Base-by-base conservation (phyloP, 1,140 invertebrate species). In the Drosophila sp. region DNA sequence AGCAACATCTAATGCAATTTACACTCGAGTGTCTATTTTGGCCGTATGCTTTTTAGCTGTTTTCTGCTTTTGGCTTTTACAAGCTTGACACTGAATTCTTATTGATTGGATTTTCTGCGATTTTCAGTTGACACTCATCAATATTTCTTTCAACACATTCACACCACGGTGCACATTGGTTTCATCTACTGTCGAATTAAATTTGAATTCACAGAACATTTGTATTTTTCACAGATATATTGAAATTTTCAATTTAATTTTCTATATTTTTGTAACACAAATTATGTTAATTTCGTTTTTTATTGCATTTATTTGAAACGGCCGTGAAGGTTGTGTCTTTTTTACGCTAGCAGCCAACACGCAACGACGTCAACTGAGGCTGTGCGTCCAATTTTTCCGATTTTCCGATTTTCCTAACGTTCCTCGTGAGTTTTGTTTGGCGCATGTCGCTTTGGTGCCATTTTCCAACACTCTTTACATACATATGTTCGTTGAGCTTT, bases 281-380 rank as follows among this genome's bases (percentile, higher is more conserved):
- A 18, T 72, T 51, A 29, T 51, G 45, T 64, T 21, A 27, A 27
- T 50, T 50, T 71, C 57, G 61, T 66, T 73, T 66, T 36, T 63
- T 41, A 69, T 69, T 78, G 64, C 51, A 21, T 45, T 34, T 40
- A 32, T 36, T 13, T 7, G 59, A 36, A 63, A 45, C 53, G 46
- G 13, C 18, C 46, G 57, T 63, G 58, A 50, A 50, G 58, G 29
- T 72, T 66, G 51, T 72, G 53, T 59, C 62, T 80, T 53, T 53
- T 67, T 72, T 72, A 66, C 34, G 54, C 61, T 57, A 38, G 67
- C 59, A 73, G 76, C 72, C 73, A 78, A 82, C 80, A 83, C 80
- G 80, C 80, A 83, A 84, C 80, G 76, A 83, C 80, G 71, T 76
- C 80, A 67, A 83, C 80, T 82, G 75, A 66, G 65, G 45, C 72